Percentiles rank a stretch among this genome's conserved stretches.
phyloP scores from a whole-genome alignment of 37 sponge, comb jelly and placozoan species.

The Beroe forskalii region DNA sequence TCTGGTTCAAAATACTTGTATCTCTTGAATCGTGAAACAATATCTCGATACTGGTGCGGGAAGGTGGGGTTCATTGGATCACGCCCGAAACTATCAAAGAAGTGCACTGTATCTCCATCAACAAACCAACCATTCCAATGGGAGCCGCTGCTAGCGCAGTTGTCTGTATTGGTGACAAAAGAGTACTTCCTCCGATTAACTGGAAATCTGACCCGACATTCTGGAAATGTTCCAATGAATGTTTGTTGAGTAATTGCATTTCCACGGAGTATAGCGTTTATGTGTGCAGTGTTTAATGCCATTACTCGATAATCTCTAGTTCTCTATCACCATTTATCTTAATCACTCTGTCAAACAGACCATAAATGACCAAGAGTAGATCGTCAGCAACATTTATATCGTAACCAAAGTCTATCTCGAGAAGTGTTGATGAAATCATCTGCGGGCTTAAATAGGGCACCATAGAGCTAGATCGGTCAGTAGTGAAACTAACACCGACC shows the following conservation, averaged over 20 bases:
- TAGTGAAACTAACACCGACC: background rate
- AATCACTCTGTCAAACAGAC: background rate
- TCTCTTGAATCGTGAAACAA: background rate
- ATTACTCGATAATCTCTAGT: constrained; percentile 5
- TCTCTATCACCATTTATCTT: background rate
- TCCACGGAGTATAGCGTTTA: background rate
- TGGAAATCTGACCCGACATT: background rate
- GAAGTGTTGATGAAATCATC: background rate
- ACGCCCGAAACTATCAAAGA: background rate
- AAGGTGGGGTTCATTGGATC: background rate
- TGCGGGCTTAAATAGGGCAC: constrained; percentile 19
- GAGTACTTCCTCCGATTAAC: background rate
- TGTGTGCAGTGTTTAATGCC: background rate
- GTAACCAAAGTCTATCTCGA: background rate
- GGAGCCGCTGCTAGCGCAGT: background rate
- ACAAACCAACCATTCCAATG: constrained; percentile 18
- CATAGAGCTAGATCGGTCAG: background rate
- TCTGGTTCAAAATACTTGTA: background rate
- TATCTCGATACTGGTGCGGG: background rate
- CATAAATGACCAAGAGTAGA: background rate
- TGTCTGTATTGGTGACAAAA: background rate
- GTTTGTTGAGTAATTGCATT: background rate
- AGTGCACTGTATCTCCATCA: background rate
- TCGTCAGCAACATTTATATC: constrained; percentile 8
- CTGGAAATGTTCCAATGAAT: constrained; percentile 34